A percentile compares a stretch with the other conserved stretches of the same genome.
These are phyloP conservation scores for Cremastinae sp. DNA, from an alignment of 2,888 invertebrate species.

Conservation along the genomic window DNA sequence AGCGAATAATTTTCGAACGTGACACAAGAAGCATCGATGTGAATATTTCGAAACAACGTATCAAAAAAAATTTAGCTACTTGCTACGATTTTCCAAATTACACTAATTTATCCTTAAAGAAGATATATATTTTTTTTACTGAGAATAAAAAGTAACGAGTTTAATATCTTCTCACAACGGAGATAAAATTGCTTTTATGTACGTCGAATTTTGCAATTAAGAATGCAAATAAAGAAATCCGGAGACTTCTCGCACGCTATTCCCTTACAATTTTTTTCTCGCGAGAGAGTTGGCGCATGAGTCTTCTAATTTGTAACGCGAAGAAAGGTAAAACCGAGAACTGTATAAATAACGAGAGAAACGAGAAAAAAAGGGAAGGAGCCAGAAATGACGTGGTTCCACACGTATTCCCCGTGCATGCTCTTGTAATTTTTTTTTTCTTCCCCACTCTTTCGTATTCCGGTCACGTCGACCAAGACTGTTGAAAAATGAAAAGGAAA, in stretches of 20 bases:
- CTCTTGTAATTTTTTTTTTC: constrained; percentile 6
- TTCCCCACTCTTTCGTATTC: constrained; percentile 21
- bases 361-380: not conserved
- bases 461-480: not conserved
- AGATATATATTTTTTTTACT: too few species aligned
- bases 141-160: too few species aligned
- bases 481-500: constrained; percentile 15
- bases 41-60: too few species aligned
- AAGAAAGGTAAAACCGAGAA: not conserved
- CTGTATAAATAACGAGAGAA: constrained; percentile 35
- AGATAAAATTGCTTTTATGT: not conserved
- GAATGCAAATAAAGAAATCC: too few species aligned
- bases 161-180: not conserved
- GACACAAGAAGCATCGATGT: too few species aligned
- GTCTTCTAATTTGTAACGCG: constrained; percentile 28
- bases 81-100: too few species aligned
- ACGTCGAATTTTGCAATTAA: not conserved
- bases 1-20: too few species aligned
- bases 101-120: too few species aligned
- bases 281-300: not conserved
- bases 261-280: not conserved
- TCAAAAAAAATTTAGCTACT: too few species aligned
- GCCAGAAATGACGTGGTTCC: constrained; percentile 37
- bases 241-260: too few species aligned
- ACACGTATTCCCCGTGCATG: not conserved